A percentile compares a stretch with the other conserved stretches of the same genome.
These are phyloP conservation scores for Leptopilina clavipes DNA, from an alignment of 1,140 invertebrate genomes.

Conservation along the genomic window DNA sequence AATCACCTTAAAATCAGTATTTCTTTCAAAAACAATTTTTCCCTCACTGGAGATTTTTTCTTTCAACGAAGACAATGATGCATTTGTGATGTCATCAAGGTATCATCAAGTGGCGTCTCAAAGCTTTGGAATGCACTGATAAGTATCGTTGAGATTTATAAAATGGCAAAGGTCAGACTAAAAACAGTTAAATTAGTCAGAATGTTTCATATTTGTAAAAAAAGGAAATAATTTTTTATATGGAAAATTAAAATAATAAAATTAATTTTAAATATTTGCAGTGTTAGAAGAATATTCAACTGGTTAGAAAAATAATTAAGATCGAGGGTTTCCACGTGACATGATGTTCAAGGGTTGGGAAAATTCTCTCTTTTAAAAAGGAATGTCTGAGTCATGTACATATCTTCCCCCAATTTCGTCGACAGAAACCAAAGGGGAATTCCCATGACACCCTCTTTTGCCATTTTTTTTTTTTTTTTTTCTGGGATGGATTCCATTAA, in stretches of 20 bases:
- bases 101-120: not conserved
- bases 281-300: too few relatives aligned
- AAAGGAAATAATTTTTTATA: not conserved
- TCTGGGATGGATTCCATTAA: constrained; percentile 16
- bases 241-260: not conserved
- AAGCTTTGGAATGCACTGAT: not conserved
- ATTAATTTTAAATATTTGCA: not conserved
- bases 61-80: too few relatives aligned
- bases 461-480: not conserved
- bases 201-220: too few relatives aligned
- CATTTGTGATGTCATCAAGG: constrained; percentile 3
- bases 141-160: not conserved
- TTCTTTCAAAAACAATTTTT: not conserved
- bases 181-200: too few relatives aligned
- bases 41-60: too few relatives aligned
- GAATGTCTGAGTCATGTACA: not conserved
- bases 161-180: not conserved
- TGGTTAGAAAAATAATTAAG: not conserved
- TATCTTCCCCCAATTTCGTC: not conserved
- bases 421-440: constrained; percentile 15
- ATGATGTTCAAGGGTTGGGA: not conserved
- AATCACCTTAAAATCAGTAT: not conserved
- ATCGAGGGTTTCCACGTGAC: not conserved
- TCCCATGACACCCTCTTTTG: constrained; percentile 5
- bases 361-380: not conserved